phyloP scores from a whole-genome alignment of 2,888 invertebrate genomes.

The Epirrhoe tristata region DNA sequence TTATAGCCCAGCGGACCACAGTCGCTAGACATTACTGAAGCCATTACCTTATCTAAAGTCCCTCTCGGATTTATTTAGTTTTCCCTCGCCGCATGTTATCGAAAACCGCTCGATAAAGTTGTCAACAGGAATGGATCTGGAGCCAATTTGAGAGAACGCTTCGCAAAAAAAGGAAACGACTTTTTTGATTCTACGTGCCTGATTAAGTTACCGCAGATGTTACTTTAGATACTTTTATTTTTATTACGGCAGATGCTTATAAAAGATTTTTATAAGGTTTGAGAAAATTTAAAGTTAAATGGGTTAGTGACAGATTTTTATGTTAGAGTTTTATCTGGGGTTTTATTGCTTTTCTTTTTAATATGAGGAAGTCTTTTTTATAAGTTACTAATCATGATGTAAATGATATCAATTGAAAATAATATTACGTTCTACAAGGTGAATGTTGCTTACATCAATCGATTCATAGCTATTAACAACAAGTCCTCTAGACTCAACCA shows the following conservation, averaged over 20 bases:
- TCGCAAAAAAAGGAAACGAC: slow-evolving; percentile 71
- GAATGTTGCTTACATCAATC: no score
- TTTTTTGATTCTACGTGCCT: slow-evolving; percentile 64
- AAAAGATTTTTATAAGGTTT: slow-evolving; percentile 33
- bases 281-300: slow-evolving; percentile 24
- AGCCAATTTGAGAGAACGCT: slow-evolving; percentile 80
- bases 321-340: slow-evolving; percentile 5
- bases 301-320: slow-evolving; percentile 12
- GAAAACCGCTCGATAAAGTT: slow-evolving; percentile 85
- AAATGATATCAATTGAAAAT: neutral
- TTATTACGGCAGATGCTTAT: slow-evolving; percentile 42
- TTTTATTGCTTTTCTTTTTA: slow-evolving; percentile 1
- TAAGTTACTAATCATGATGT: neutral
- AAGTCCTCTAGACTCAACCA: neutral
- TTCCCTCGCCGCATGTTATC: slow-evolving; percentile 85
- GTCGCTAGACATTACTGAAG: slow-evolving; percentile 82
- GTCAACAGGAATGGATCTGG: slow-evolving; percentile 84
- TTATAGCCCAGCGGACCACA: slow-evolving; percentile 70
- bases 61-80: slow-evolving; percentile 85
- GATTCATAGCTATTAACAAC: no score
- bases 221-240: slow-evolving; percentile 48
- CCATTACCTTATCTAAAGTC: slow-evolving; percentile 86
- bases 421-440: no score
- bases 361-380: neutral
- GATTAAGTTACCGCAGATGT: slow-evolving; percentile 56